Percentiles rank a stretch among this genome's conserved stretches.
These are phyloP conservation scores for Poeciliopsis presidionis DNA, from an alignment of 2,797 vertebrate species.

Conservation along the genomic window DNA sequence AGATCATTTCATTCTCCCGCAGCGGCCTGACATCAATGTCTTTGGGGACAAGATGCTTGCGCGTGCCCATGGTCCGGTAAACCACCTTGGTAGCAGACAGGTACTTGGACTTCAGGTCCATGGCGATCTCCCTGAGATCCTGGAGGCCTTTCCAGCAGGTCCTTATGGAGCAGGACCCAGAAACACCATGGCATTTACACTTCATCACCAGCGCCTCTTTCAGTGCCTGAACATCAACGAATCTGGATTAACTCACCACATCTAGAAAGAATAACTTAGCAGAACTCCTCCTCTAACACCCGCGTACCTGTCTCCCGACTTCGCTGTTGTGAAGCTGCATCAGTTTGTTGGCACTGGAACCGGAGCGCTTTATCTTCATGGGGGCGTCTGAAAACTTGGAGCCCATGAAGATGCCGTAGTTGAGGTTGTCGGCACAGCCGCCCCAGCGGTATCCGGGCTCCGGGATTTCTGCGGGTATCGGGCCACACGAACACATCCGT, in stretches of 20 bases:
- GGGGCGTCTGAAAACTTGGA: conserved; percentile 98
- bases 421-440: conserved; percentile 97
- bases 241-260: background rate
- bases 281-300: background rate
- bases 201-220: conserved; percentile 94
- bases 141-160: conserved; percentile 98
- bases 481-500: conserved; percentile 93
- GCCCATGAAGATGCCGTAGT: conserved; percentile 96
- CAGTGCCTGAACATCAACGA: conserved; percentile 80
- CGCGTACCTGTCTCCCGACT: conserved; percentile 94
- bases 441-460: conserved; percentile 99
- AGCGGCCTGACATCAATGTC: conserved; percentile 97
- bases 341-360: conserved; percentile 96
- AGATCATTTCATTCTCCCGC: conserved; percentile 94
- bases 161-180: conserved; percentile 97
- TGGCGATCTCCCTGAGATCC: conserved; percentile 90
- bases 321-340: conserved; percentile 99
- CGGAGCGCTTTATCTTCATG: conserved; percentile 97
- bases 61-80: conserved; percentile 93
- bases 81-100: conserved; percentile 97
- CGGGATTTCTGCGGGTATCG: conserved; percentile 92
- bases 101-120: conserved; percentile 96
- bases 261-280: fast-evolving
- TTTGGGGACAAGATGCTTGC: conserved; percentile 97
- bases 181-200: conserved; percentile 98